Base-by-base conservation (phyloP, 2,888 invertebrate genomes). In the Lochmaea crataegi region DNA sequence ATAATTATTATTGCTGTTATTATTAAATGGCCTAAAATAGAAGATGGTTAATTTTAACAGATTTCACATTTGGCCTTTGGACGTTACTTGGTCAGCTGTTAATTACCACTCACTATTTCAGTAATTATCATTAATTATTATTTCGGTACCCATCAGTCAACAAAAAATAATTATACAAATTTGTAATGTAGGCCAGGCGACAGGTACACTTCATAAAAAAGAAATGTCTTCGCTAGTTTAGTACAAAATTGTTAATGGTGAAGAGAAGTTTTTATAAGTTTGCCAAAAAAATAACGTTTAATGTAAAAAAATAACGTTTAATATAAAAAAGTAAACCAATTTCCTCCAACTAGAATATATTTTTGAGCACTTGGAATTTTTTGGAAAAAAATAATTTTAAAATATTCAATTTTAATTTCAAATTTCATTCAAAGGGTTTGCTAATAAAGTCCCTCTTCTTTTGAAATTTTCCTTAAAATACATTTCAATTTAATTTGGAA, bases 21-120 rank as follows among this genome's bases (percentile, higher is more conserved):
- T 63, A 18, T 18, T 41, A 42, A 42, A 42, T 42, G 64, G 45
- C 53, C 70, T 56, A 57, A 63, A 64, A 70, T 70, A 64, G 42
- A 70, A 38, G 41, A 41, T 51, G 53, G 32, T 56, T 53, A 67
- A 57, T 63, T 69, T 65, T 70, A 70, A 70, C 70, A 70, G 70
- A 70, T 70, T 70, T 70, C 70, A 70, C 70, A 70, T 70, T 70
- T 70, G 64, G 70, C 70, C 70, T 56, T 70, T 70, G 22, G 16
- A 64, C 38, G n/a, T 65, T 64, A 64, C 64, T 70, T 63, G 70
- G 70, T 65, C 70, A 76, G 72, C 68, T 71, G 67, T 78, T 75
- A 77, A 80, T 80, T 76, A 78, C 74, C 77, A 73, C 71, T 73
- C 77, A 77, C 73, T 70, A 75, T 76, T 75, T 76, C 70, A 76